Conservation (phyloP, 1,140 invertebrate species). For the Tetramorium parvispinum region DNA sequence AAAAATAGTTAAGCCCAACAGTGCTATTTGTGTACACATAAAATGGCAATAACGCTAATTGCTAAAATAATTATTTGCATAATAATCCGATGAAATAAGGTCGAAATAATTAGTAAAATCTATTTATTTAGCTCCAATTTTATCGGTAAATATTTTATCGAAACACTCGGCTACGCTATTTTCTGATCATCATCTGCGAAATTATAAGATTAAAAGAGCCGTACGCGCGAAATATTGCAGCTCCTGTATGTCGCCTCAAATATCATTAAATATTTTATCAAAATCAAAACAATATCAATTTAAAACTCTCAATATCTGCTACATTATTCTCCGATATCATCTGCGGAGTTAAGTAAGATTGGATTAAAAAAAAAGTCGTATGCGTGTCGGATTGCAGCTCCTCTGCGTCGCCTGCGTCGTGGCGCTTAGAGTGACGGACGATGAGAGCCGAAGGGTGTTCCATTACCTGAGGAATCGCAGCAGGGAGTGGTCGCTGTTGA, state of each 20-base stretch:
- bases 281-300: background rate
- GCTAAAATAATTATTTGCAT: no score
- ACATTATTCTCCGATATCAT: background rate
- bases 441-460: slow-evolving; percentile 89
- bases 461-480: slow-evolving; percentile 90
- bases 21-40: no score
- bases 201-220: background rate
- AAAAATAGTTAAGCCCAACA: no score
- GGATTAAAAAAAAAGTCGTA: background rate
- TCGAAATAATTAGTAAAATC: no score
- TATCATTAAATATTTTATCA: background rate
- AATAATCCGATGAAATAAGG: no score
- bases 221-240: no score
- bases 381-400: slow-evolving; percentile 84
- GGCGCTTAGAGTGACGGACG: slow-evolving; percentile 89
- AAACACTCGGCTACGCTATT: background rate
- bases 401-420: slow-evolving; percentile 89
- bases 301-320: no score
- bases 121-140: no score
- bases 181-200: no score
- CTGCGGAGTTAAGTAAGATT: no score
- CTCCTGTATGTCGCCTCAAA: background rate
- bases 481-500: slow-evolving; percentile 91
- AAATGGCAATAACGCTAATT: no score
- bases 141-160: no score